phyloP scores from a whole-genome alignment of 2,797 vertebrate genomes.

The Pteropus rufus region DNA sequence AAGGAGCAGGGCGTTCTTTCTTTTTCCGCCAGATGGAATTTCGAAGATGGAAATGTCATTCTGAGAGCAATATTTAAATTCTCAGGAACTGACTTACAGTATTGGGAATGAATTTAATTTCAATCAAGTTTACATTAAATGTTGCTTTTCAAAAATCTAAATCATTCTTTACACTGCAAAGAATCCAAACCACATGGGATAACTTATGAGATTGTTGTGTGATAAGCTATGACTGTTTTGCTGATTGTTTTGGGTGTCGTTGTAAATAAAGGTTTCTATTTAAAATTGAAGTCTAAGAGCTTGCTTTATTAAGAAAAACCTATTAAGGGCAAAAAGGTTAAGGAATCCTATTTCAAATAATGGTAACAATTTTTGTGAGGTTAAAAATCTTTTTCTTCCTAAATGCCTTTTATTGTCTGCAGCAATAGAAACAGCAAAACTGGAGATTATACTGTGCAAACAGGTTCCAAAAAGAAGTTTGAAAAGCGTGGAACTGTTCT shows the following conservation, averaged over 20 bases:
- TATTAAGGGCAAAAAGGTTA: background rate
- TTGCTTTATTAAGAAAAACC: background rate
- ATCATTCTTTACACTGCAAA: conserved; percentile 78
- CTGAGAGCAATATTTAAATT: conserved; percentile 84
- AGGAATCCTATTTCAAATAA: background rate
- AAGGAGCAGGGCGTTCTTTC: background rate
- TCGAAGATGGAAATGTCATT: conserved; percentile 75
- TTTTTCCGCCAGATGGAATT: background rate
- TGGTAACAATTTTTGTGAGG: background rate
- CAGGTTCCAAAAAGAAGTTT: background rate
- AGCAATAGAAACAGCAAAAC: background rate
- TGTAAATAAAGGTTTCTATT: conserved; percentile 99
- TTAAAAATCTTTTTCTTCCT: background rate
- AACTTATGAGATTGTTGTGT: conserved; percentile 85
- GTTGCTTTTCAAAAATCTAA: conserved; percentile 77
- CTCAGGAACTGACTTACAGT: conserved; percentile 83
- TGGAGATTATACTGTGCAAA: background rate
- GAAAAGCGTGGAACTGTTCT: background rate
- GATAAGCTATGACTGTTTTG: conserved; percentile 88
- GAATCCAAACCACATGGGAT: conserved; percentile 73
- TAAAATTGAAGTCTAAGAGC: conserved; percentile 80
- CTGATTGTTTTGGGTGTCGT: conserved; percentile 90
- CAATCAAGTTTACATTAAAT: conserved; percentile 80
- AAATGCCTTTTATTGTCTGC: background rate
- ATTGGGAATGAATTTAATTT: conserved; percentile 77